These are phyloP conservation scores for Cheilosia scutellata DNA, from an alignment of 2,888 invertebrate genomes.

Conservation along the genomic window DNA sequence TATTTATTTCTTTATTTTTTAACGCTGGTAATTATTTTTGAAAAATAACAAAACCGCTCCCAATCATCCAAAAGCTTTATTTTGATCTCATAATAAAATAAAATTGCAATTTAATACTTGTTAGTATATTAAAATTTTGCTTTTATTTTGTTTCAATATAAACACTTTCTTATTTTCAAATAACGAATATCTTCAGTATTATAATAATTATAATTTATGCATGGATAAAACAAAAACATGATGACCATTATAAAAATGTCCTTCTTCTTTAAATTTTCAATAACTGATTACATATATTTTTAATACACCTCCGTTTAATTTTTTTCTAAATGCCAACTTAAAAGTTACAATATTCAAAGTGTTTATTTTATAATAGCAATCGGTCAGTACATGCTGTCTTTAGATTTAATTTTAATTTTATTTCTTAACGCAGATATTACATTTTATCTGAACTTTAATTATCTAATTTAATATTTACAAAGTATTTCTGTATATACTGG, in stretches of 20 bases:
- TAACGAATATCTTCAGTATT: slow-evolving; percentile 26
- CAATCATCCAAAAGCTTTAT: too few species aligned
- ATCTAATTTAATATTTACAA: slow-evolving; percentile 61
- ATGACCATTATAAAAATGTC: slow-evolving; percentile 8
- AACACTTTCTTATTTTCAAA: slow-evolving; percentile 11
- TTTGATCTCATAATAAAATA: not conserved
- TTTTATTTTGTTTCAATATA: slow-evolving; percentile 40
- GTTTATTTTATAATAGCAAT: slow-evolving; percentile 35
- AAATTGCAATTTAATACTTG: slow-evolving; percentile 18
- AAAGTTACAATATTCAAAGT: slow-evolving; percentile 25
- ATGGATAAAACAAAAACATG: slow-evolving; percentile 4
- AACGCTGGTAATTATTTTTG: too few species aligned
- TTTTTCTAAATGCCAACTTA: slow-evolving; percentile 37
- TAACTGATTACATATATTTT: not conserved
- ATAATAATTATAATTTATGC: slow-evolving; percentile 12
- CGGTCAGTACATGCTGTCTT: slow-evolving; percentile 52
- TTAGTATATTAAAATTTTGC: slow-evolving; percentile 38
- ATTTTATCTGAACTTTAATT: slow-evolving; percentile 40
- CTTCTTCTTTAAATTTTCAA: not conserved
- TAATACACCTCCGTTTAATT: not conserved
- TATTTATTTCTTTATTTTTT: too few species aligned
- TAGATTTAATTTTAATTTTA: not conserved
- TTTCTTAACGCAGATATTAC: slow-evolving; percentile 30
- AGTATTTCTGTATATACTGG: slow-evolving; percentile 7
- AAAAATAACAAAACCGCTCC: too few species aligned